phyloP scores from a whole-genome alignment of 2,797 vertebrate species.

The Halcyon badia region DNA sequence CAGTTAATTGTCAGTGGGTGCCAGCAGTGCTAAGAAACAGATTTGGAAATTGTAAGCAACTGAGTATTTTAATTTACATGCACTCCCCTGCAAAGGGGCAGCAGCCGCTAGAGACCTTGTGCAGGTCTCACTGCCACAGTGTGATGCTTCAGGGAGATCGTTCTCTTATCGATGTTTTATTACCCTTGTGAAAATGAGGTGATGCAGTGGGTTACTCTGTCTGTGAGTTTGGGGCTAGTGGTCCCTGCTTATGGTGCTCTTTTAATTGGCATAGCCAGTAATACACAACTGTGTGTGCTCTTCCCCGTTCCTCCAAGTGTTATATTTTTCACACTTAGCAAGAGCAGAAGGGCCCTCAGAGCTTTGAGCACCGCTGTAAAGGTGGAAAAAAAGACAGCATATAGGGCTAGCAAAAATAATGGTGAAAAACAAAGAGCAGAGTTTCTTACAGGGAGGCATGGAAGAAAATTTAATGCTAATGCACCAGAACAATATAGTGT shows the following conservation, averaged over 20 bases:
- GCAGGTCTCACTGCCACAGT: neutral
- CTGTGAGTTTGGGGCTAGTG: neutral
- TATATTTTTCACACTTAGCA: neutral
- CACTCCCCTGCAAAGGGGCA: neutral
- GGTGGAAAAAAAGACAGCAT: neutral
- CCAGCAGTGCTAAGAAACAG: neutral
- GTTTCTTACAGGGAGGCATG: neutral
- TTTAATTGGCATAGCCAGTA: neutral
- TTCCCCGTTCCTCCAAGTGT: neutral
- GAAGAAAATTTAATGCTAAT: neutral
- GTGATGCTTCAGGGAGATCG: rapidly evolving
- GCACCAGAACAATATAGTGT: rapidly evolving
- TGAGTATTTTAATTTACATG: neutral
- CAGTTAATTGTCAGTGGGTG: neutral
- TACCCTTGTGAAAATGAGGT: neutral
- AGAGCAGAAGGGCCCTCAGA: neutral
- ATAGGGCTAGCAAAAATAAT: neutral
- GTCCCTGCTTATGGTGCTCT: neutral
- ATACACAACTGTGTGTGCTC: no score
- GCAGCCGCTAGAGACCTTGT: rapidly evolving
- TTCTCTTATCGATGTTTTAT: rapidly evolving
- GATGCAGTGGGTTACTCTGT: neutral
- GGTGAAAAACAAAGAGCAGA: neutral
- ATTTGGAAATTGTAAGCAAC: rapidly evolving
- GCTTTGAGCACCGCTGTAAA: neutral